Conservation (phyloP, 1,140 invertebrate species). For the Ylistrum balloti region DNA sequence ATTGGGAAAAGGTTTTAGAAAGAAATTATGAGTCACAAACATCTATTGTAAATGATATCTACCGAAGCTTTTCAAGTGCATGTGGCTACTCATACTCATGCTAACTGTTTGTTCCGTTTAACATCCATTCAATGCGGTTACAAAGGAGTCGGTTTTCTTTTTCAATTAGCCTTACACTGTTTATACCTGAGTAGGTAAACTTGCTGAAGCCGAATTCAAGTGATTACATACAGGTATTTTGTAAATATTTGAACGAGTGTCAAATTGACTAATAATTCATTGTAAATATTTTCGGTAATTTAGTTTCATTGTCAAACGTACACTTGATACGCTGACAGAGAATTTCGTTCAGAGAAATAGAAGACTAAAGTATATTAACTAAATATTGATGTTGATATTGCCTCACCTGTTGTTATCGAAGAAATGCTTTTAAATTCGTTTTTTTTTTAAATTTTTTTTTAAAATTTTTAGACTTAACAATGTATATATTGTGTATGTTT, state of each 20-base stretch:
- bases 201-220: background rate
- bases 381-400: background rate
- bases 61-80: background rate
- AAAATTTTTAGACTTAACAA: too few relatives aligned
- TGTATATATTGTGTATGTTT: too few relatives aligned
- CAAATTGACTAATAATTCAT: background rate
- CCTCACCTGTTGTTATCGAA: too few relatives aligned
- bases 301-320: background rate
- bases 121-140: background rate
- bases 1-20: too few relatives aligned
- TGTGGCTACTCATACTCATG: background rate
- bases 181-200: background rate
- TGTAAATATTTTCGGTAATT: background rate
- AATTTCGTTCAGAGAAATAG: background rate
- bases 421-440: too few relatives aligned
- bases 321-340: background rate
- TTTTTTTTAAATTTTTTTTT: too few relatives aligned
- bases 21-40: too few relatives aligned
- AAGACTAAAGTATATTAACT: too few relatives aligned
- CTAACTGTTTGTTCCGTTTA: background rate
- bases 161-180: background rate
- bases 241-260: background rate
- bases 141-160: background rate
- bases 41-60: background rate
- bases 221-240: background rate